Percentiles rank a stretch among this genome's conserved stretches.
Evolutionary conservation across 2,797 vertebrate genomes (phyloP).

Genomic region (Spinus pinus): DNA sequence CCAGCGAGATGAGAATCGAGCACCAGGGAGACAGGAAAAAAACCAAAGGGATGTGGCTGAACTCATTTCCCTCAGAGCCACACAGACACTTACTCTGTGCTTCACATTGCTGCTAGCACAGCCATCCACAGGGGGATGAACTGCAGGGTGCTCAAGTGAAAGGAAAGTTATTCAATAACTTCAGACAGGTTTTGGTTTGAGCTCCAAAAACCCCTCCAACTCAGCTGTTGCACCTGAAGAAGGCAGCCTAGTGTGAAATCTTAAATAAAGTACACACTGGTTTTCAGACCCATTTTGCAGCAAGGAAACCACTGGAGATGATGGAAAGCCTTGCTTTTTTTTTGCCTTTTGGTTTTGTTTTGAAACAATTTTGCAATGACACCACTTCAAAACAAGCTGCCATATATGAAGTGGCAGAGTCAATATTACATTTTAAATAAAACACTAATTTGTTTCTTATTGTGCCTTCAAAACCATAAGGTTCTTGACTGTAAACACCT

Average conservation of each 20-base stretch:
- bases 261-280: not conserved
- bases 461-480: not conserved
- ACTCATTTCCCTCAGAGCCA: not conserved
- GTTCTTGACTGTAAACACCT: not conserved
- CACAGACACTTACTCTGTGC: not conserved
- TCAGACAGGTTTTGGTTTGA: not conserved
- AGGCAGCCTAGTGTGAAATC: not conserved
- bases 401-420: not conserved
- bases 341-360: not conserved
- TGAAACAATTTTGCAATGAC: not conserved
- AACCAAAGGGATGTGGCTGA: not conserved
- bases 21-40: not conserved
- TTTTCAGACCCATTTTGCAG: not conserved
- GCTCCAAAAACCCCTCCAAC: not conserved
- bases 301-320: not conserved
- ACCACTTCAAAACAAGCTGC: not conserved
- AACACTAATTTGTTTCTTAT: not conserved
- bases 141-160: not conserved
- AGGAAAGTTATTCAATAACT: not conserved
- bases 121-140: fast-evolving
- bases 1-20: fast-evolving
- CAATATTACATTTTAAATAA: not conserved
- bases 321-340: not conserved
- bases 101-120: not conserved
- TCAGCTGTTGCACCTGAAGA: not conserved